Evolutionary conservation across 2,888 invertebrate species (phyloP), one percentile per base, ranked within the genome.

Genomic region (Pycnomerus fuliginosus): DNA sequence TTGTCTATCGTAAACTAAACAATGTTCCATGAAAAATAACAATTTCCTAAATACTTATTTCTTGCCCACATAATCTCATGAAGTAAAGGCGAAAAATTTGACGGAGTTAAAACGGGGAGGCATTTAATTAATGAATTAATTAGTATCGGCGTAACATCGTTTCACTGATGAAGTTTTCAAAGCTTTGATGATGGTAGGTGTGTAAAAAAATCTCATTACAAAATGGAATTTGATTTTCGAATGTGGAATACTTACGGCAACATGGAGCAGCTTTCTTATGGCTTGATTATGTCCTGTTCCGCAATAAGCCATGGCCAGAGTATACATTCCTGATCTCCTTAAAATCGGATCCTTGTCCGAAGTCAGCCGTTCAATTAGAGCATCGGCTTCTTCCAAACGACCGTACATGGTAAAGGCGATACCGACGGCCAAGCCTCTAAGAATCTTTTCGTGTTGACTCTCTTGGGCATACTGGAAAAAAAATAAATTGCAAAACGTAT

Each of bases 231-330:
- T 28, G 13, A 1, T 28, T 28, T 2, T 13, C 7, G n/a, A n/a
- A n/a, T 3, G 15, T 11, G 7, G 28, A 38, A 46, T 48, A 77
- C 80, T 79, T 44, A 96, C 98, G 23, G 98, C 97, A 41, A 96
- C 92, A 69, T 96, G 96, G 3, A 99, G 83, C 25, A 99, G 79
- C 55, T 89, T 89, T 38, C 95, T 82, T 63, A 98, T 96, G 1
- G 98, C 98, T 68, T 90, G 87, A 70, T 98, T 99, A 70, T 95
- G 95, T 39, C 97, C 97, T 7, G 96, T 95, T 38, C 99, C 99
- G 69, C 94, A 95, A 71, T 98, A 98, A 0, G 98, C 97, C 83
- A 97, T 95, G 1, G 97, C 98, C 38, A 99, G 80, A 0, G 97
- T 97, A 75, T 97, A 97, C 85, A 98, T 97, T 50, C 95, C 99